Base-by-base conservation (phyloP, 2,888 invertebrate genomes). In the Lamproptera curius region DNA sequence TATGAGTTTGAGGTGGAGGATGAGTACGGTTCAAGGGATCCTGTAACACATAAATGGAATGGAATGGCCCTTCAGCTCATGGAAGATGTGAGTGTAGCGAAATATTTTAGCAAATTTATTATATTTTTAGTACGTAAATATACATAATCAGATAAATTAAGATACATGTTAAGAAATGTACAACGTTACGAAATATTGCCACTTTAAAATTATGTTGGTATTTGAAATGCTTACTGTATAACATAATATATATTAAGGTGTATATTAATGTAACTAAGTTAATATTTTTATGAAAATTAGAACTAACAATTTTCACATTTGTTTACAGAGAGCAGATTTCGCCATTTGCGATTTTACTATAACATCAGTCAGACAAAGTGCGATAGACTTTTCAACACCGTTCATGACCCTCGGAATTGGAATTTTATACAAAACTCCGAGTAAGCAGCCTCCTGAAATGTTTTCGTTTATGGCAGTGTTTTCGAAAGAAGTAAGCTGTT, bases 361-460 rank as follows among this genome's bases (percentile, higher is more conserved):
- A 57, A 97, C 97, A 1, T 92, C 95, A 11, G 92, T 94, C 56
- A 90, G 98, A 46, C 95, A 97, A 72, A 90, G 89, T 53, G 95
- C 92, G n/a, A 96, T 97, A 0, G 97, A 98, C 76, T 98, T 99
- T 71, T 97, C 97, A 0, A 95, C 95, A 73, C 98, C 98, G 0
- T 98, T 98, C 74, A 97, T 98, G 95, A 96, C 95, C 63, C 87
- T 97, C 43, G 95, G 95, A 36, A 97, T 97, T 56, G 94, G 95
- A 43, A 97, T 98, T 55, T 77, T 97, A 11, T 97, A 94, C 79
- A 93, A 92, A 64, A 94, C 95, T 63, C 97, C 98, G 0, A 92
- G 91, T 62, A 95, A 95, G 62, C 93, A 94, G 55, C 92, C 95
- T 0, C 97, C 97, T 0, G 94, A 93, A 64, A 89, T 97, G 52